phyloP scores from a whole-genome alignment of 2,113 vertebrate species.

The Tonatia bakeri region DNA sequence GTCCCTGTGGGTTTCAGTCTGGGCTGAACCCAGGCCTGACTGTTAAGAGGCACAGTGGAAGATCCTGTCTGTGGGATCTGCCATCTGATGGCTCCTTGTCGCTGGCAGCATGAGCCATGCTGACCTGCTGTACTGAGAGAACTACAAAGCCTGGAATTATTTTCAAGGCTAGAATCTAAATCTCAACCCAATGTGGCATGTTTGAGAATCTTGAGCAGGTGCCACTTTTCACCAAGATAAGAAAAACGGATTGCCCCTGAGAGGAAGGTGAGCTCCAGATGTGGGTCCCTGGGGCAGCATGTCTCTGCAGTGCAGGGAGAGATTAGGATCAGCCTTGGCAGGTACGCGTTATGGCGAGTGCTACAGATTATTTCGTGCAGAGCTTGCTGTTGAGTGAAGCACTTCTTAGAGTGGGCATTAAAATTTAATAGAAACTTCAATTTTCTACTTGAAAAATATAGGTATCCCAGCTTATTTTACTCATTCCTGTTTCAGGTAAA shows the following conservation, averaged over 20 bases:
- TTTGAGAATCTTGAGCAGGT: conserved; percentile 60
- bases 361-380: conserved; percentile 34
- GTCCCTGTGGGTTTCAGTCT: neutral
- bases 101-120: conserved; percentile 11
- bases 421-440: conserved; percentile 76
- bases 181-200: conserved; percentile 37
- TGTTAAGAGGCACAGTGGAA: conserved; percentile 18
- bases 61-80: neutral
- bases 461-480: conserved; percentile 41
- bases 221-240: conserved; percentile 64
- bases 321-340: conserved; percentile 50
- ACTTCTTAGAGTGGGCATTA: conserved; percentile 66
- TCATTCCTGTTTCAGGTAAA: conserved; percentile 36
- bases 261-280: conserved; percentile 58
- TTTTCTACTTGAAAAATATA: conserved; percentile 65
- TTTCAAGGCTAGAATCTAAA: conserved; percentile 64
- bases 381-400: conserved; percentile 39
- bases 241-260: conserved; percentile 49
- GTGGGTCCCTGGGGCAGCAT: neutral
- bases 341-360: neutral
- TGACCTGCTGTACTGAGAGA: conserved; percentile 13
- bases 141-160: conserved; percentile 50
- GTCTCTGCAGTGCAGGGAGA: neutral
- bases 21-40: conserved; percentile 13
- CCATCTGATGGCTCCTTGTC: conserved; percentile 56